Evolutionary conservation across 2,113 vertebrate genomes (phyloP).

Genomic region (Misgurnus mizolepis): DNA sequence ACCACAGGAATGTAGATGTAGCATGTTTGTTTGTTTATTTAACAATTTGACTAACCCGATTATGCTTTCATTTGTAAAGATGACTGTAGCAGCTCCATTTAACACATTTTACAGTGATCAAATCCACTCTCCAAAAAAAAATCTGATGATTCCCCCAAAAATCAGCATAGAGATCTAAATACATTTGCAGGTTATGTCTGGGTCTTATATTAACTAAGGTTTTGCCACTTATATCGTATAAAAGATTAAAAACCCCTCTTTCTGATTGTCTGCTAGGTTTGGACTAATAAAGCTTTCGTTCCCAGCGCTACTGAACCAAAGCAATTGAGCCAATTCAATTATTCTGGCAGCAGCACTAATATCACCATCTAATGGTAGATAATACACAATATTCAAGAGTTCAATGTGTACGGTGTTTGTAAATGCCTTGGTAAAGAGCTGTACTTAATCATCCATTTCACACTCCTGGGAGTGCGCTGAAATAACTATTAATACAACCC

Average conservation of each 20-base stretch:
- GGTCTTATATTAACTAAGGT: background rate
- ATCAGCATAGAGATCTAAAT: background rate
- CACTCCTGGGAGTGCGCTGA: conserved; percentile 61
- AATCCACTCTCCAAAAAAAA: background rate
- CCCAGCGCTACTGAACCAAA: conserved; percentile 58
- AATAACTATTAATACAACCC: conserved; percentile 61
- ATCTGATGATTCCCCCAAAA: background rate
- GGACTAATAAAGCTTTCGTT: conserved; percentile 54
- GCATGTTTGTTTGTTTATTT: background rate
- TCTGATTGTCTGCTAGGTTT: conserved; percentile 37
- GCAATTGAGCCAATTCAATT: conserved; percentile 65
- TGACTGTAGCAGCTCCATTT: background rate
- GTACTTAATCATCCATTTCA: conserved; percentile 72
- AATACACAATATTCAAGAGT: conserved; percentile 70
- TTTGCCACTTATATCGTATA: conserved; percentile 39
- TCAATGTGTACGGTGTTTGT: conserved; percentile 67
- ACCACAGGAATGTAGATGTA: background rate
- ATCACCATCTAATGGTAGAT: conserved; percentile 72
- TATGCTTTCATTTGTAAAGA: background rate
- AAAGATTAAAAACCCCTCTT: conserved; percentile 38
- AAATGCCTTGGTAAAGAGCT: conserved; percentile 68
- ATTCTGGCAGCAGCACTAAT: conserved; percentile 66
- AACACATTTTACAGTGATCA: background rate
- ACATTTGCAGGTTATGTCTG: no score
- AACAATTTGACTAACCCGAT: background rate